Base-by-base conservation (phyloP, 2,113 vertebrate genomes). In the Istiophorus platypterus region DNA sequence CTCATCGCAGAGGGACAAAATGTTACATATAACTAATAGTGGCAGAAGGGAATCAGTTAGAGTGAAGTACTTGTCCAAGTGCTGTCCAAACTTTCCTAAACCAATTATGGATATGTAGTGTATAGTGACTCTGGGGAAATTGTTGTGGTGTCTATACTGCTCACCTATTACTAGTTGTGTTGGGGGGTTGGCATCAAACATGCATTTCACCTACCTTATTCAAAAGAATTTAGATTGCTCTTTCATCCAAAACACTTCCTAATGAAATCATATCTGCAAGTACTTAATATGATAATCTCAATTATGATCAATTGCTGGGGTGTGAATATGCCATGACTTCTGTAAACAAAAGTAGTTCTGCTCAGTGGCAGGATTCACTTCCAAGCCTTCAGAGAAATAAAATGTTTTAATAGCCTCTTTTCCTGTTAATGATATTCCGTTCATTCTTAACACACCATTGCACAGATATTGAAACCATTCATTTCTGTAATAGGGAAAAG, bases 401-500 rank as follows among this genome's bases (percentile, higher is more conserved):
- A 96, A 95, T 91, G 92, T 93, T 95, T 95, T 96, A 96, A 96
- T 96, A 96, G 93, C 75, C 84, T 95, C 93, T 92, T 72, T 94
- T 94, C 92, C 94, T 94, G 94, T 96, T 97, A 96, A 97, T 96
- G 95, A 98, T 95, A 94, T 93, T 92, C 91, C 88, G 95, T 96
- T 96, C 93, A 85, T 96, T 96, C 96, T 96, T 90, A 97, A 97
- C 95, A 96, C 96, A 95, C 92, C 96, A 96, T 96, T 97, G 96
- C 95, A 90, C 95, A 96, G 91, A 96, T 97, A 97, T 96, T 96
- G 95, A 97, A 97, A 95, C 94, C 94, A 96, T 97, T 96, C 95
- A 94, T 97, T 97, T 93, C 92, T 91, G 92, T 96, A 96, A 97
- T 96, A 95, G 94, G 95, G 92, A 92, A 89, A 69, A 80, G 54